Evolutionary conservation across 2,888 invertebrate genomes (phyloP).

Genomic region (Pecten maximus): DNA sequence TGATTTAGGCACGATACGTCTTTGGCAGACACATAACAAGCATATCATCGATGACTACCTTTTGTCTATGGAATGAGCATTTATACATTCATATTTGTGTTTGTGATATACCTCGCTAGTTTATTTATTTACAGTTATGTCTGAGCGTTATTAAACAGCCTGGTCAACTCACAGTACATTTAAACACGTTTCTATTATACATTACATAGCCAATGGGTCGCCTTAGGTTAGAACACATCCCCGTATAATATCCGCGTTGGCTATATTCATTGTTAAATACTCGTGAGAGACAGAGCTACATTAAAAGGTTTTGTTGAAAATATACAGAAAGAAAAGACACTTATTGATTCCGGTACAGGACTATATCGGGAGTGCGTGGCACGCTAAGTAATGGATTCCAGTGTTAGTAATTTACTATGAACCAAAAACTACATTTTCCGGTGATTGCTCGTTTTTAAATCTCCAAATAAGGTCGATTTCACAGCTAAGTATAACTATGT

Average conservation of each 20-base stretch:
- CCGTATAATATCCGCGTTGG: background rate
- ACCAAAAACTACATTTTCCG: background rate
- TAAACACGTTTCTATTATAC: background rate
- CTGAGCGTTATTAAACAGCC: no score
- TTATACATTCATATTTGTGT: no score
- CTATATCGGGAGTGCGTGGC: background rate
- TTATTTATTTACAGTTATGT: no score
- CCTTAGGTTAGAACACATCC: background rate
- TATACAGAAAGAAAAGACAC: background rate
- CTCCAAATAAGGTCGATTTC: background rate
- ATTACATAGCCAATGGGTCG: background rate
- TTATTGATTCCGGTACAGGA: background rate
- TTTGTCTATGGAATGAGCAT: no score
- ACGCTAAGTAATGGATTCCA: background rate
- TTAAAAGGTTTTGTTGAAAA: background rate
- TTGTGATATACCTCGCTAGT: no score
- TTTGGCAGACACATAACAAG: no score
- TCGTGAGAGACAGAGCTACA: background rate
- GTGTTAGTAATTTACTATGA: background rate
- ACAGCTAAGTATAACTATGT: background rate
- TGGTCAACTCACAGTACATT: background rate
- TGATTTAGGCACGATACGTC: no score
- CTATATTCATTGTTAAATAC: conserved; percentile 1
- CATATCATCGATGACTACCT: no score
- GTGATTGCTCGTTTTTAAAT: background rate